Conservation (phyloP, 2,113 vertebrate genomes). For the Furnarius figulus region DNA sequence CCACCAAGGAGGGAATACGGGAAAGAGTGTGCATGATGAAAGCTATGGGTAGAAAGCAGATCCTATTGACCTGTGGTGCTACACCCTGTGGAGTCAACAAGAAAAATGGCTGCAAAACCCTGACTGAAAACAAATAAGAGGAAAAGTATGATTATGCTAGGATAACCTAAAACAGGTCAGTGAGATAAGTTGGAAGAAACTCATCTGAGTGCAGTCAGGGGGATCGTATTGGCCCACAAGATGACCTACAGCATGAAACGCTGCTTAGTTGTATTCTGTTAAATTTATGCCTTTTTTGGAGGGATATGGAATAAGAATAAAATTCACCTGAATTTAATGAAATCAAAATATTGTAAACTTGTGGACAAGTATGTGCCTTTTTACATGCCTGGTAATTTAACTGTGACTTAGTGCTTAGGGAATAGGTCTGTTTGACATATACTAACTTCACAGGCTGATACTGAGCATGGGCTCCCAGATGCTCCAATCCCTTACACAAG, state of each 20-base stretch:
- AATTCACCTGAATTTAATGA: background rate
- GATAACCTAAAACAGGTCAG: background rate
- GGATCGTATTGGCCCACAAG: background rate
- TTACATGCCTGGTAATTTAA: background rate
- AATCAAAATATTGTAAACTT: background rate
- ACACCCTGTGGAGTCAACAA: background rate
- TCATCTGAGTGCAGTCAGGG: background rate
- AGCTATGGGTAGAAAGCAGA: background rate
- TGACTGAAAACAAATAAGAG: background rate
- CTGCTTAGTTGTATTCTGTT: background rate
- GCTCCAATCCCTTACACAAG: background rate
- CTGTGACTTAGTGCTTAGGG: background rate
- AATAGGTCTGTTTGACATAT: background rate
- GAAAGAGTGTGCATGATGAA: background rate
- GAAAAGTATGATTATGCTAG: background rate
- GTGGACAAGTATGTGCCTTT: background rate
- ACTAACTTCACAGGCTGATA: background rate
- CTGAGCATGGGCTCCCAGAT: background rate
- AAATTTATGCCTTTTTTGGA: background rate
- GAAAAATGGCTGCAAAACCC: background rate
- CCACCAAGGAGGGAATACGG: background rate
- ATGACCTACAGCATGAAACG: background rate
- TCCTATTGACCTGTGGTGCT: background rate
- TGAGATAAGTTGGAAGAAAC: background rate
- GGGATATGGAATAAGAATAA: background rate